A percentile compares a stretch with the other conserved stretches of the same genome.
phyloP scores from a whole-genome alignment of 1,140 invertebrate genomes.

The Ectropis grisescens region DNA sequence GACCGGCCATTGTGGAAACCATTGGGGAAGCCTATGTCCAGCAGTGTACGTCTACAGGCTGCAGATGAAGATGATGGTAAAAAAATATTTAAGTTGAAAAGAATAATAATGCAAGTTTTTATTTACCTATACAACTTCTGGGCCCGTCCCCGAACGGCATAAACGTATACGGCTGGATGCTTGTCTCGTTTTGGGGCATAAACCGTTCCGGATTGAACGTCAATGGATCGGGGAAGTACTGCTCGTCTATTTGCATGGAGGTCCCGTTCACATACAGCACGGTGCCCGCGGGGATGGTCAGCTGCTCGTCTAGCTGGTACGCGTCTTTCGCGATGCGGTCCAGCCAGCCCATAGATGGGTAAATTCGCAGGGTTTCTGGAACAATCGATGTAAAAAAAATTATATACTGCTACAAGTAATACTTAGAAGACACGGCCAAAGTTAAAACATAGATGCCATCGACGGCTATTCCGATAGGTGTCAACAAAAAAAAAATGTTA shows the following conservation, averaged over 20 bases:
- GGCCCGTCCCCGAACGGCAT: slow-evolving; percentile 77
- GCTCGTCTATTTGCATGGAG: slow-evolving; percentile 64
- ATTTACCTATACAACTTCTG: slow-evolving; percentile 76
- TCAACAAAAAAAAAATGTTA: no score
- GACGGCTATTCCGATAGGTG: no score
- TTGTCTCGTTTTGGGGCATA: slow-evolving; percentile 44
- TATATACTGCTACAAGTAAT: no score
- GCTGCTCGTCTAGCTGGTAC: slow-evolving; percentile 51
- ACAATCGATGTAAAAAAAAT: slow-evolving; percentile 1
- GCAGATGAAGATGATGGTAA: no score
- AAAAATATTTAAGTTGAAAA: no score
- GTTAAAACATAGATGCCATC: no score
- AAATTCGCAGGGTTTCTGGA: slow-evolving; percentile 71
- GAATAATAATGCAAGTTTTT: no score
- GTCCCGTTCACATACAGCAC: slow-evolving; percentile 26
- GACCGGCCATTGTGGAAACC: no score
- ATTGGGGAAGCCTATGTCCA: no score
- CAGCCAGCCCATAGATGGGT: slow-evolving; percentile 64
- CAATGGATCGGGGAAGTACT: slow-evolving; percentile 66
- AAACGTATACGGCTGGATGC: slow-evolving; percentile 41
- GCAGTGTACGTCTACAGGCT: no score
- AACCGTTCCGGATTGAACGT: slow-evolving; percentile 71
- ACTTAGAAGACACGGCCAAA: no score
- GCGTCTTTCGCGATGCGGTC: slow-evolving; percentile 43
- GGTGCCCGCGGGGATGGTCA: slow-evolving; percentile 40